Percentiles rank a stretch among this genome's conserved stretches.
These are phyloP conservation scores for Suricata suricatta DNA, from an alignment of 2,113 vertebrate genomes.

Conservation along the genomic window DNA sequence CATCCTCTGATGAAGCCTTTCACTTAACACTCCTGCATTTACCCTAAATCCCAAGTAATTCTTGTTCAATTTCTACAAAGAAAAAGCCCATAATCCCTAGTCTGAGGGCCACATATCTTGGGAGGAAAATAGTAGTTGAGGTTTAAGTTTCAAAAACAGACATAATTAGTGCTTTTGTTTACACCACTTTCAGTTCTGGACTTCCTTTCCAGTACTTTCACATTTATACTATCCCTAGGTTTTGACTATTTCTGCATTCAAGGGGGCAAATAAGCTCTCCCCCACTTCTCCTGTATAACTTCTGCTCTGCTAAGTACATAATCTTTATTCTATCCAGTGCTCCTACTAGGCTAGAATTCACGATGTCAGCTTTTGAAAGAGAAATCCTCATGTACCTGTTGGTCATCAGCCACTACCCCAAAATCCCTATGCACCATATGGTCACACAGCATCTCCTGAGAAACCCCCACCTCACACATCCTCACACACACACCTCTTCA, in stretches of 20 bases:
- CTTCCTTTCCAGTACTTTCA: not conserved
- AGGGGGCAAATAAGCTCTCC: not conserved
- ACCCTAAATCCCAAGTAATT: not conserved
- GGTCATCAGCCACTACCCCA: not conserved
- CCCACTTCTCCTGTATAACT: not conserved
- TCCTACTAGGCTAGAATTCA: not conserved
- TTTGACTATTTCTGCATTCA: not conserved
- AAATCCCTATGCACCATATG: not conserved
- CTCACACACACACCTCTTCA: not conserved
- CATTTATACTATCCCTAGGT: not conserved
- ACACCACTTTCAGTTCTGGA: not conserved
- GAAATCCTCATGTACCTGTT: not conserved
- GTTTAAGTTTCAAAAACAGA: not conserved
- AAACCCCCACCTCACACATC: not conserved
- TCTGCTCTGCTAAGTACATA: not conserved
- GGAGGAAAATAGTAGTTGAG: not conserved
- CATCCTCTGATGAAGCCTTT: not conserved
- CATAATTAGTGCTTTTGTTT: not conserved
- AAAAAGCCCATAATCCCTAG: not conserved
- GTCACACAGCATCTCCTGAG: not conserved
- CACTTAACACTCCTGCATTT: not conserved
- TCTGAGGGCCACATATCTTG: not conserved
- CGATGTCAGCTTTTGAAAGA: not conserved
- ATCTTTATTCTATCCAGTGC: not conserved
- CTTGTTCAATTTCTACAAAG: not conserved